Evolutionary conservation across 2,113 vertebrate species (phyloP).

Genomic region (Heterochromis multidens): DNA sequence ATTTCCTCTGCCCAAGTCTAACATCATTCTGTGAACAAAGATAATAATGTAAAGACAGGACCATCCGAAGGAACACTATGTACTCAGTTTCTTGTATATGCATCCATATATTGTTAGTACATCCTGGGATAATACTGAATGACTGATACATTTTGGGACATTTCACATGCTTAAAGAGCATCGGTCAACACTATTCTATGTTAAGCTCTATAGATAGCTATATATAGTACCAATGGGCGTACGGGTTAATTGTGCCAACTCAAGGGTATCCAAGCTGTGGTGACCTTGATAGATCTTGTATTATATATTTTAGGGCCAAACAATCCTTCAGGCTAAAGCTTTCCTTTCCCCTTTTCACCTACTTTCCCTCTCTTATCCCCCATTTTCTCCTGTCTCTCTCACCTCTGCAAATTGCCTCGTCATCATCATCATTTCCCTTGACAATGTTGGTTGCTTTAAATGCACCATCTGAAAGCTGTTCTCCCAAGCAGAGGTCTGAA

Average conservation of each 20-base stretch:
- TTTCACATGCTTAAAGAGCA: conserved; percentile 30
- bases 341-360: background rate
- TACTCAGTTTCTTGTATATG: background rate
- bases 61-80: background rate
- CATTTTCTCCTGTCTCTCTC: background rate
- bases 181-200: background rate
- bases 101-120: conserved; percentile 14
- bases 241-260: conserved; percentile 60
- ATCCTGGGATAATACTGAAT: conserved; percentile 50
- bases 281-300: conserved; percentile 11
- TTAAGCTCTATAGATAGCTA: conserved; percentile 32
- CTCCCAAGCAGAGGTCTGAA: conserved; percentile 14
- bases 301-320: conserved; percentile 19
- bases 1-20: background rate
- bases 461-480: conserved; percentile 49
- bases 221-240: conserved; percentile 35
- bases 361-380: background rate
- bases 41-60: background rate
- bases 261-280: conserved; percentile 36
- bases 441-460: conserved; percentile 27
- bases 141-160: conserved; percentile 50
- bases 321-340: background rate
- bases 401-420: conserved; percentile 38
- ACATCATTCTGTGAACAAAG: background rate
- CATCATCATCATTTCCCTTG: conserved; percentile 50